Percentiles rank a stretch among this genome's conserved stretches.
Evolutionary conservation across 2,113 vertebrate genomes (phyloP).

Genomic region (Alaudala cheleensis): DNA sequence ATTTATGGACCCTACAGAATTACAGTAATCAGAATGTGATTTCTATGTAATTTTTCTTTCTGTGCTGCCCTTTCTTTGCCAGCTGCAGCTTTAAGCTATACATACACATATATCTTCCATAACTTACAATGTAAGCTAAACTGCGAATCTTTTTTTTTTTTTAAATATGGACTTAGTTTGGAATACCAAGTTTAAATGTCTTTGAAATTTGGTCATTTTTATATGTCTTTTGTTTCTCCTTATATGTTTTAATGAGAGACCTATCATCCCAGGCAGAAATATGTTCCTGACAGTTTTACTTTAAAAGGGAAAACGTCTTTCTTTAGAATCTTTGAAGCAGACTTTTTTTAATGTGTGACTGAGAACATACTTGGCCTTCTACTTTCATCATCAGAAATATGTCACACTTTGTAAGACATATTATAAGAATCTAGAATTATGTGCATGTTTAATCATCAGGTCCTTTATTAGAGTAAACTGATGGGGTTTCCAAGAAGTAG

Average conservation of each 20-base stretch:
- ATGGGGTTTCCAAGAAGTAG: background rate
- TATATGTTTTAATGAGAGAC: background rate
- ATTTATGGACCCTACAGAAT: background rate
- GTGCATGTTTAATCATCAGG: background rate
- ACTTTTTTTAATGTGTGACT: background rate
- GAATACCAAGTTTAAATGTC: background rate
- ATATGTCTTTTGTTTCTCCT: background rate
- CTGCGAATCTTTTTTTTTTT: background rate
- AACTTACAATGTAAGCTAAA: background rate
- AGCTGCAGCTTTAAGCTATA: background rate
- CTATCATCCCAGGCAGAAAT: background rate
- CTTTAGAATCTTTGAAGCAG: background rate
- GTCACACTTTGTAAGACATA: background rate
- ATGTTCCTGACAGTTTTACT: background rate
- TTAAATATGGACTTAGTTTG: background rate
- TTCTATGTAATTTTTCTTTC: background rate
- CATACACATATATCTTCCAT: background rate
- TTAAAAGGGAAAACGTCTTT: background rate
- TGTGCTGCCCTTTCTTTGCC: background rate
- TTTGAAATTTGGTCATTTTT: background rate
- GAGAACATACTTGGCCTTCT: background rate
- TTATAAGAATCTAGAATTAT: background rate
- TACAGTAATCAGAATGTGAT: background rate
- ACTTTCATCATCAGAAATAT: background rate
- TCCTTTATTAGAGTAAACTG: background rate